Base-by-base conservation (phyloP, 2,797 vertebrate species). In the Diplodus sargus region DNA sequence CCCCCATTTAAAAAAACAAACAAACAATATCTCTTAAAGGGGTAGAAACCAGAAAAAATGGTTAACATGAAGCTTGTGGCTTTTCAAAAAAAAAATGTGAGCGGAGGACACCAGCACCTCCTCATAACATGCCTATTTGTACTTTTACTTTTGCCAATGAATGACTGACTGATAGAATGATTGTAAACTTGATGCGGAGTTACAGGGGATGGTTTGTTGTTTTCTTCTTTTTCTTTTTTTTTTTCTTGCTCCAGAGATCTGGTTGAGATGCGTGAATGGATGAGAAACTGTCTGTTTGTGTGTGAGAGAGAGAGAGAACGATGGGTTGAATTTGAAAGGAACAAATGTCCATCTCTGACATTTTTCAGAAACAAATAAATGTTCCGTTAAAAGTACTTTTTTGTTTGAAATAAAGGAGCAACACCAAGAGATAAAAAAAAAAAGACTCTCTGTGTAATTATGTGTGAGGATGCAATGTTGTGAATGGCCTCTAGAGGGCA, bases 321-420 rank as follows among this genome's bases (percentile, higher is more conserved):
- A 61, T 52, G 45, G 66, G 7, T 76, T 60, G 70, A 79, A 68
- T 78, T 75, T 13, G 23, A 85, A 78, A 84, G 67, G 65, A 82
- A 74, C 73, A 87, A 81, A 87, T 75, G 72, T 87, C 67, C 59
- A 78, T 49, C 74, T 88, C 48, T 42, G 82, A 85, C 78, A 78
- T 10, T 91, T 39, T 90, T 88, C 23, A 70, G 78, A 85, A 85
- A 74, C 25, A 79, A 78, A 75, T 53, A 87, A 72, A 85, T 85
- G 90, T 92, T 91, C 71, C 10, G 69, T 90, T 91, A 67, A 45
- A 45, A 77, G 51, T 90, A 87, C 83, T 87, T 90, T 87, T 85
- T 64, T 86, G 93, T 91, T 93, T 92, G 66, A 83, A 94, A 93
- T 94, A 93, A 94, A 94, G 88, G 90, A 94, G 92, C 90, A 88